These are phyloP conservation scores for Trachelus troglodyta DNA, from an alignment of 2,888 invertebrate genomes.

Conservation along the genomic window DNA sequence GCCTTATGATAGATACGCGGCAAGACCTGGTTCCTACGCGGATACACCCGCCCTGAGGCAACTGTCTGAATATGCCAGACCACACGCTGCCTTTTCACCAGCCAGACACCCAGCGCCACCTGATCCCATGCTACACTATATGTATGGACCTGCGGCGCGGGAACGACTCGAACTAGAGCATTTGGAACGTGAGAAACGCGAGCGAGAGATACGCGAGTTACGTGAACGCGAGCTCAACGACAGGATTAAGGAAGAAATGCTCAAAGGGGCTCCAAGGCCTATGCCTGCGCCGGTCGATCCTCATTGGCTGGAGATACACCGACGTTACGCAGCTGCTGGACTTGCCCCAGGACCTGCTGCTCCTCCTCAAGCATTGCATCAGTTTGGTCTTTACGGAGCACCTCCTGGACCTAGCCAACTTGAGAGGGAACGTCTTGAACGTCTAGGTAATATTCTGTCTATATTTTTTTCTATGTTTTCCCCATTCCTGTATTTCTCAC, in stretches of 20 bases:
- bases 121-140: constrained; percentile 87
- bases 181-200: constrained; percentile 61
- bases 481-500: neutral
- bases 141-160: constrained; percentile 82
- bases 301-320: constrained; percentile 90
- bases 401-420: constrained; percentile 85
- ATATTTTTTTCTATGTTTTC: neutral
- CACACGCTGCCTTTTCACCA: constrained; percentile 88
- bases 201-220: constrained; percentile 74
- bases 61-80: constrained; percentile 91
- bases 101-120: constrained; percentile 64
- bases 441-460: constrained; percentile 74
- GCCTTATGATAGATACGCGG: constrained; percentile 79
- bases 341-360: constrained; percentile 65
- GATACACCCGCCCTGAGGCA: constrained; percentile 95
- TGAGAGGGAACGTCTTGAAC: constrained; percentile 88
- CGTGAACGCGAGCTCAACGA: constrained; percentile 85
- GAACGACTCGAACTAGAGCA: constrained; percentile 77
- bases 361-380: constrained; percentile 71
- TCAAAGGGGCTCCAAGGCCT: constrained; percentile 74
- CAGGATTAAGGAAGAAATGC: constrained; percentile 87
- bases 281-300: constrained; percentile 75
- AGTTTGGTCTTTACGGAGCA: constrained; percentile 77
- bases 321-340: constrained; percentile 72
- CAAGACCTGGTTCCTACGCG: constrained; percentile 74